phyloP scores from a whole-genome alignment of 64 coral and sea anemone genomes.

The Pachyseris speciosa region DNA sequence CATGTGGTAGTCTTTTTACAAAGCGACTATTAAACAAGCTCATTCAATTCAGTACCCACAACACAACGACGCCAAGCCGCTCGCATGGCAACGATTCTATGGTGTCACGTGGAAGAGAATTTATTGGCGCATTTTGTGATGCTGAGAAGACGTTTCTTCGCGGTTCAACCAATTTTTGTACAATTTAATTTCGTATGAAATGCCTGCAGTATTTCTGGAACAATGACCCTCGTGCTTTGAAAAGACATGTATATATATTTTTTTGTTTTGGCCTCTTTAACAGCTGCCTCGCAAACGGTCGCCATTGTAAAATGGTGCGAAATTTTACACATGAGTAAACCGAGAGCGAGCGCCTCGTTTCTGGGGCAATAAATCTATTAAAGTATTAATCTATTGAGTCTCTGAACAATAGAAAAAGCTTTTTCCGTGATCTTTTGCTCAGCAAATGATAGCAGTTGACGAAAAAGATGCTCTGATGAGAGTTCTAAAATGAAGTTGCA shows the following conservation, averaged over 20 bases:
- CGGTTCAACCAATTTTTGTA: not conserved
- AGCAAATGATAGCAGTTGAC: not conserved
- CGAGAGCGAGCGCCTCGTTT: not conserved
- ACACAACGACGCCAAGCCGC: not conserved
- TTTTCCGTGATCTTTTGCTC: not conserved
- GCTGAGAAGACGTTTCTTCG: not conserved
- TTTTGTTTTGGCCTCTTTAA: not conserved
- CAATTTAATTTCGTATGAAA: conserved; percentile 36
- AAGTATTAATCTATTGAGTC: not conserved
- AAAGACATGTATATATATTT: conserved; percentile 10
- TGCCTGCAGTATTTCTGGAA: conserved; percentile 15
- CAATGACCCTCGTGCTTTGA: conserved; percentile 30
- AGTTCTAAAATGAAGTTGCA: not conserved
- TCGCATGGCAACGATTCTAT: conserved; percentile 2
- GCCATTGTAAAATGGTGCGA: conserved; percentile 23
- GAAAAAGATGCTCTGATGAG: not conserved
- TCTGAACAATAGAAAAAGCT: not conserved
- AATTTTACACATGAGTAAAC: conserved; percentile 20
- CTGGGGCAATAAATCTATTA: not conserved
- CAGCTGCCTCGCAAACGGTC: conserved; percentile 7
- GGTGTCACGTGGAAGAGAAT: not conserved
- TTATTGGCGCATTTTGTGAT: not conserved
- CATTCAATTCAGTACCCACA: not conserved
- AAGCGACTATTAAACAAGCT: not conserved
- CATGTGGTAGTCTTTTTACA: conserved; percentile 24